Evolutionary conservation across 2,888 invertebrate species (phyloP).

Genomic region (Cryptus armator): DNA sequence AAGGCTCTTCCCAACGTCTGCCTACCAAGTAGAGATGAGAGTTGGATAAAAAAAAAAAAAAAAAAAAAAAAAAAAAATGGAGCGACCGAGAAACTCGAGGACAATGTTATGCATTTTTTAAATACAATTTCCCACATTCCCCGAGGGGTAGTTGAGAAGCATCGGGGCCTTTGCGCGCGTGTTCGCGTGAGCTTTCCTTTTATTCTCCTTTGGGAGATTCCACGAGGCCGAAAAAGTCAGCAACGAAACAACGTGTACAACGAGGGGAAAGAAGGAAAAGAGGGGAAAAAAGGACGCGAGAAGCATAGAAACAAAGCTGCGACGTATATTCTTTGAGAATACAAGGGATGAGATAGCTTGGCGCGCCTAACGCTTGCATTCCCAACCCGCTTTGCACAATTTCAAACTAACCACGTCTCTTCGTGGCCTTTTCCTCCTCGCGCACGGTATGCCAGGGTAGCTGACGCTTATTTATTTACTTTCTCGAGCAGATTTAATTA

Average conservation of each 20-base stretch:
- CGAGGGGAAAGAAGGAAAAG: not conserved
- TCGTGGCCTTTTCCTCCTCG: conserved; percentile 8
- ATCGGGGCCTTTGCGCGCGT: conserved; percentile 28
- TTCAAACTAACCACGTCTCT: conserved; percentile 29
- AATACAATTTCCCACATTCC: conserved; percentile 70
- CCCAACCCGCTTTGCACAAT: conserved; percentile 39
- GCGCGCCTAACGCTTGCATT: conserved; percentile 18
- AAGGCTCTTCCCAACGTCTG: not conserved
- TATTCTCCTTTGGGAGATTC: conserved; percentile 36
- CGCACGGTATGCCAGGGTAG: not conserved
- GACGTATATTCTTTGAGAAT: conserved; percentile 59
- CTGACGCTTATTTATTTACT: conserved; percentile 55
- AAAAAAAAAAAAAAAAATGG: not conserved
- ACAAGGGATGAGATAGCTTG: conserved; percentile 35
- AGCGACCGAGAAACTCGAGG: conserved; percentile 24
- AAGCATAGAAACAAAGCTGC: conserved; percentile 52
- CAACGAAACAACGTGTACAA: conserved; percentile 18
- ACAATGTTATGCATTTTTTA: conserved; percentile 69
- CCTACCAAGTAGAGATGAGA: conserved; percentile 1
- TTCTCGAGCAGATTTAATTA: conserved; percentile 62
- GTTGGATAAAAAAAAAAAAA: not conserved
- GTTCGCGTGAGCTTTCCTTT: conserved; percentile 17
- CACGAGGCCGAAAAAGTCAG: conserved; percentile 31
- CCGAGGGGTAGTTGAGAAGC: conserved; percentile 1
- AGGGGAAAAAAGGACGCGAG: conserved; percentile 26